A percentile compares a stretch with the other conserved stretches of the same genome.
phyloP scores from a whole-genome alignment of 1,140 invertebrate genomes.

The Euborellia annulipes region DNA sequence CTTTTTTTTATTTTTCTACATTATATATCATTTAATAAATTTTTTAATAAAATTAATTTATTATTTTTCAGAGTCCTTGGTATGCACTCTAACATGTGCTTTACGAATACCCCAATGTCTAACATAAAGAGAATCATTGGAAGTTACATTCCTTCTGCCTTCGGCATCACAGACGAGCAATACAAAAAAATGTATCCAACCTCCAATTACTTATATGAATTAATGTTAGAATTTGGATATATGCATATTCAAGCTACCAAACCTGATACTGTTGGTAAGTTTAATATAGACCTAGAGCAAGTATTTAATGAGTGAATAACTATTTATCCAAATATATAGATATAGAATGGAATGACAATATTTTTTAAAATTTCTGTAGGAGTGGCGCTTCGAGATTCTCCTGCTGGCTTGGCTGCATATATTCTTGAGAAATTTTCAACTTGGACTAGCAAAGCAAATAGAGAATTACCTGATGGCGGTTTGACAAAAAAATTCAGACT shows the following conservation, averaged over 20 bases:
- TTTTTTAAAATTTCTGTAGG: conserved; percentile 28
- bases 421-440: conserved; percentile 41
- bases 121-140: conserved; percentile 21
- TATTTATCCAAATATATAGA: too few species aligned
- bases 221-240: conserved; percentile 30
- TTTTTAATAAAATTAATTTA: too few species aligned
- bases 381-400: conserved; percentile 40
- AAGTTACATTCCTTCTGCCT: conserved; percentile 13
- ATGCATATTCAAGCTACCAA: conserved; percentile 36
- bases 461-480: conserved; percentile 35
- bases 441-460: conserved; percentile 27
- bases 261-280: conserved; percentile 36
- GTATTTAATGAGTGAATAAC: background rate
- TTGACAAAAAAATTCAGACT: conserved; percentile 37
- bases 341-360: conserved; percentile 1
- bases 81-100: conserved; percentile 27
- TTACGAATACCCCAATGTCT: conserved; percentile 8
- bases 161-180: conserved; percentile 16
- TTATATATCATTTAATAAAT: too few species aligned
- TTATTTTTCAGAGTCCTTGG: conserved; percentile 22
- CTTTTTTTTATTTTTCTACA: too few species aligned
- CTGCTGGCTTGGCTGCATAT: conserved; percentile 36
- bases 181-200: conserved; percentile 18
- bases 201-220: conserved; percentile 11
- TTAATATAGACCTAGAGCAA: background rate